These are phyloP conservation scores for Solen grandis DNA, from an alignment of 1,140 invertebrate genomes.

Conservation along the genomic window DNA sequence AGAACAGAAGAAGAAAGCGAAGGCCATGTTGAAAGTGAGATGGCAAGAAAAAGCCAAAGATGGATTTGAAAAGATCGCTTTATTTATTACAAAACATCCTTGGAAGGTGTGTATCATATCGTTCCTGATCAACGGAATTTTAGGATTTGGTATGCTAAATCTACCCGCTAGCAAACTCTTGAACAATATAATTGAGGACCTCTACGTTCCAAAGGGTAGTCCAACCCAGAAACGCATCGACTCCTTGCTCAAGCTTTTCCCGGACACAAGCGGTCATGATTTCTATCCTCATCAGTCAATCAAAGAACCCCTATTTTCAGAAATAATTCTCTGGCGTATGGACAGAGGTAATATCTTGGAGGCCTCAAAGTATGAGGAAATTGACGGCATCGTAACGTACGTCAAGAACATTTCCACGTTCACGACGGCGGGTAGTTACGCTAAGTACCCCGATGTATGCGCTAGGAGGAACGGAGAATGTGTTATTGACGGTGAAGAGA, in stretches of 20 bases:
- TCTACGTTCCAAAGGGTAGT: slow-evolving; percentile 24
- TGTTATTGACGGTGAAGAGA: slow-evolving; percentile 32
- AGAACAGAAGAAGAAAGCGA: background rate
- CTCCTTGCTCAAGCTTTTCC: background rate
- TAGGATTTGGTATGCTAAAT: slow-evolving; percentile 18
- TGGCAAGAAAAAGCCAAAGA: background rate
- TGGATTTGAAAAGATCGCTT: background rate
- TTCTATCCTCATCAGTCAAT: slow-evolving; percentile 26
- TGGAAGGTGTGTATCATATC: slow-evolving; percentile 22
- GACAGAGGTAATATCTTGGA: slow-evolving; percentile 12
- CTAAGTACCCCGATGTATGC: slow-evolving; percentile 21
- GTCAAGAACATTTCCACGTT: slow-evolving; percentile 34
- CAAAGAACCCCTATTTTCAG: slow-evolving; percentile 4
- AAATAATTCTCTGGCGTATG: slow-evolving; percentile 15
- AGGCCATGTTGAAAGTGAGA: background rate
- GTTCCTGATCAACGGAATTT: slow-evolving; percentile 16
- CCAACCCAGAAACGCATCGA: background rate
- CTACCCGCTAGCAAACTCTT: slow-evolving; percentile 1
- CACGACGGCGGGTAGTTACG: background rate
- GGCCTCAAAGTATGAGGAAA: background rate
- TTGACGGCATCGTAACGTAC: slow-evolving; percentile 6
- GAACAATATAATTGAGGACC: slow-evolving; percentile 31
- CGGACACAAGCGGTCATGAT: background rate
- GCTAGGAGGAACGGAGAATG: slow-evolving; percentile 30
- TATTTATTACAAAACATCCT: slow-evolving; percentile 5